Percentiles rank a stretch among this genome's conserved stretches.
Evolutionary conservation across 2,888 invertebrate genomes (phyloP).

Genomic region (Philaethria dido): DNA sequence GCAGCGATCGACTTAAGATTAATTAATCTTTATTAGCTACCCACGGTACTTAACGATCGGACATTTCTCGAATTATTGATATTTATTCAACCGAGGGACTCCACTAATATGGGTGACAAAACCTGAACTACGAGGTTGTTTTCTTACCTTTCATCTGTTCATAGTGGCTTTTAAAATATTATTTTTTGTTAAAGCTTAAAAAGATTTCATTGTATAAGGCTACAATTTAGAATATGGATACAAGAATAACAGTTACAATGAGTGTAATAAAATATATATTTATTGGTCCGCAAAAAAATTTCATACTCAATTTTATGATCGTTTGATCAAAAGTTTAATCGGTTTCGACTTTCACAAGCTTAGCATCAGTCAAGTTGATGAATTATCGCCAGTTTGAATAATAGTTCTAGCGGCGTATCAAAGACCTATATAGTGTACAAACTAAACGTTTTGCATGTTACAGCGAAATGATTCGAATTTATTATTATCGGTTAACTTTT

Average conservation of each 20-base stretch:
- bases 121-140: background rate
- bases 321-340: constrained; percentile 49
- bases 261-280: constrained; percentile 16
- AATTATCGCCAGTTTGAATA: constrained; percentile 49
- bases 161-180: background rate
- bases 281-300: constrained; percentile 28
- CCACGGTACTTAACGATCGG: constrained; percentile 32
- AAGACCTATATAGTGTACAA: constrained; percentile 41
- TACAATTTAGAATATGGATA: background rate
- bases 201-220: background rate
- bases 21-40: constrained; percentile 39
- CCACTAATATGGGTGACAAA: background rate
- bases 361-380: constrained; percentile 52
- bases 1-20: constrained; percentile 27
- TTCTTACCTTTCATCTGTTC: background rate
- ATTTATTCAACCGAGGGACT: constrained; percentile 2
- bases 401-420: constrained; percentile 48
- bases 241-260: constrained; percentile 5
- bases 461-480: constrained; percentile 13
- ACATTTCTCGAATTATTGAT: constrained; percentile 26
- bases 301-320: constrained; percentile 38
- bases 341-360: constrained; percentile 59
- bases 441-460: constrained; percentile 10
- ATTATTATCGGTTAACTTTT: constrained; percentile 21
- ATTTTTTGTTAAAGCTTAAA: background rate